Percentiles rank a stretch among this genome's conserved stretches.
Evolutionary conservation across 2,113 vertebrate genomes (phyloP).

Genomic region (Megaleporinus macrocephalus): DNA sequence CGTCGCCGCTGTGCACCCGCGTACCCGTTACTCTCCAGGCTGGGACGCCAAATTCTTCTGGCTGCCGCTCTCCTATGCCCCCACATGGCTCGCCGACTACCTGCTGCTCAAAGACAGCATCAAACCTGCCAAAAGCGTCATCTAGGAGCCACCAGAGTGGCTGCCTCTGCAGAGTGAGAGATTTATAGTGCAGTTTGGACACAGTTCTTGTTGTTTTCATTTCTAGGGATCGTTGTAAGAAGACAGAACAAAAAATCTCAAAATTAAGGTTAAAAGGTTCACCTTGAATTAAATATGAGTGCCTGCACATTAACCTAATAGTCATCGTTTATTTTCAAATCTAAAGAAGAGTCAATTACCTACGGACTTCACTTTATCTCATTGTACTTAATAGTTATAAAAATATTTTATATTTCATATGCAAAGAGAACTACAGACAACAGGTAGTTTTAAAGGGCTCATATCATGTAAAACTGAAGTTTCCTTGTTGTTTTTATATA

Average conservation of each 20-base stretch:
- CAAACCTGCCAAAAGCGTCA: constrained; percentile 62
- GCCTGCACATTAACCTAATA: too few species aligned
- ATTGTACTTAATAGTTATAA: too few species aligned
- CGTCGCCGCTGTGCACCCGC: constrained; percentile 76
- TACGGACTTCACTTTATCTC: too few species aligned
- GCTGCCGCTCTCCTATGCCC: constrained; percentile 83
- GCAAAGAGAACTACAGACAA: too few species aligned
- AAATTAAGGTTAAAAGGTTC: not conserved
- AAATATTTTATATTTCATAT: too few species aligned
- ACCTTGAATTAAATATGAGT: not conserved
- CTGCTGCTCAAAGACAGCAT: constrained; percentile 63
- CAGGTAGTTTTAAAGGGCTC: too few species aligned
- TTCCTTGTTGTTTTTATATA: too few species aligned
- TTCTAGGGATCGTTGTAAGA: too few species aligned
- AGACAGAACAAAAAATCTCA: too few species aligned
- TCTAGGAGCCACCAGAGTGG: constrained; percentile 26
- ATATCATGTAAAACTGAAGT: too few species aligned
- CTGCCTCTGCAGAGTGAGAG: not conserved
- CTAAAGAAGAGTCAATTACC: too few species aligned
- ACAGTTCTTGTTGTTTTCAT: not conserved
- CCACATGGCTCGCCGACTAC: constrained; percentile 71
- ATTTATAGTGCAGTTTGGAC: not conserved
- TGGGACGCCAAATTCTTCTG: constrained; percentile 87
- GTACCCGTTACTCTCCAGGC: constrained; percentile 80
- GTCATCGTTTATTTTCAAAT: too few species aligned